Base-by-base conservation (phyloP, 2,888 invertebrate genomes). In the Volucella zonaria region DNA sequence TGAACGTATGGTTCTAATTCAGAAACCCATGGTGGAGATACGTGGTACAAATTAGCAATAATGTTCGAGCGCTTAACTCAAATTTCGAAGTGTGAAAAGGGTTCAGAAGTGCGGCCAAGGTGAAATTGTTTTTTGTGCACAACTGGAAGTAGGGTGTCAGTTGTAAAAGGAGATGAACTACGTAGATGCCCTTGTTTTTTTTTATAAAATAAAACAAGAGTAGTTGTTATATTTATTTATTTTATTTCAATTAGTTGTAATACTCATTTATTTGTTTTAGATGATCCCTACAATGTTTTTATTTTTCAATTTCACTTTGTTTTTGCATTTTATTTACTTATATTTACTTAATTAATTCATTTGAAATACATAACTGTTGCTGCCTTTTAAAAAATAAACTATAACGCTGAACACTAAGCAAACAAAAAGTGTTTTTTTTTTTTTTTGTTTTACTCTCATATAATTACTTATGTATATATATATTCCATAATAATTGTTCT, bases 241-340 rank as follows among this genome's bases (percentile, higher is more conserved):
- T 71, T 78, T 78, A 71, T 73, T 73, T 79, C 79, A 79, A 61
- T 79, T 73, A 79, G 66, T 79, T 79, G 52, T 79, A 79, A 79
- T 79, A 79, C 79, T 79, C 73, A 79, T 79, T 79, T 79, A 79
- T 73, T 79, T 78, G 71, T 78, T 73, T 79, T 73, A 89, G 89
- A 90, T 89, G 89, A 89, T 90, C 89, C 89, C 90, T 90, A 90
- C 90, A 88, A 88, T 89, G 31, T 31, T 31, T 88, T 88, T 88
- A 87, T 88, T 89, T 68, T 58, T 67, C 90, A 88, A 88, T 89
- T 88, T 89, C 88, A 88, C 87, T 88, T 86, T 88, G 87, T 87
- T 87, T 89, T 87, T 88, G 81, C 88, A 80, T 80, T 87, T 88
- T 88, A 88, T 88, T 87, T 87, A 87, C 89, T 89, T 89, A 88